Conservation (phyloP, 2,797 vertebrate genomes). For the Liasis olivaceus region DNA sequence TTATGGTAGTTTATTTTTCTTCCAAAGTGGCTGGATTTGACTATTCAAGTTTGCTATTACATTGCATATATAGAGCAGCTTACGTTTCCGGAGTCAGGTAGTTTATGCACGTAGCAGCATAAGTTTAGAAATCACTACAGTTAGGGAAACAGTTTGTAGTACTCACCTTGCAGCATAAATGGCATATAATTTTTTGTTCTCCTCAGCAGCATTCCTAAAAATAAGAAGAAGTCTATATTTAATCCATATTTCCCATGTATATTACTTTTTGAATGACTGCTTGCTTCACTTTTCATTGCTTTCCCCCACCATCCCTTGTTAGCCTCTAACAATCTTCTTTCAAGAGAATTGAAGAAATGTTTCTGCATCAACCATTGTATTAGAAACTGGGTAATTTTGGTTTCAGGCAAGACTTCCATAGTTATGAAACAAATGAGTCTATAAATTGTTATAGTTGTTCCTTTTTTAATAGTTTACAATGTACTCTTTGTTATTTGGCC, state of each 20-base stretch:
- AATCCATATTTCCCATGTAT: neutral
- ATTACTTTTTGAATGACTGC: neutral
- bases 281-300: neutral
- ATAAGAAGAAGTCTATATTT: slow-evolving; percentile 51
- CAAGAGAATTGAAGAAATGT: neutral
- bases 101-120: neutral
- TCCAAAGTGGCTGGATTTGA: neutral
- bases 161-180: slow-evolving; percentile 95
- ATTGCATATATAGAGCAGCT: neutral
- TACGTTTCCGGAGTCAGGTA: neutral
- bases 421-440: neutral
- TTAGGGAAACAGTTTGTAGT: slow-evolving; percentile 25
- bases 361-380: neutral
- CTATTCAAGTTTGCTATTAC: neutral
- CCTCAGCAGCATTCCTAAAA: slow-evolving; percentile 91
- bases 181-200: slow-evolving; percentile 89
- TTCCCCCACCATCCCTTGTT: neutral
- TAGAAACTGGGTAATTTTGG: neutral
- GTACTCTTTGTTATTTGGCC: neutral
- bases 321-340: neutral
- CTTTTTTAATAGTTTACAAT: neutral
- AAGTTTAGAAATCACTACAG: neutral
- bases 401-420: neutral
- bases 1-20: neutral
- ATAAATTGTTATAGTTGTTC: neutral